A percentile compares a stretch with the other conserved stretches of the same genome.
Conservation (phyloP, 2,797 vertebrate species). For the Podarcis lilfordi region DNA sequence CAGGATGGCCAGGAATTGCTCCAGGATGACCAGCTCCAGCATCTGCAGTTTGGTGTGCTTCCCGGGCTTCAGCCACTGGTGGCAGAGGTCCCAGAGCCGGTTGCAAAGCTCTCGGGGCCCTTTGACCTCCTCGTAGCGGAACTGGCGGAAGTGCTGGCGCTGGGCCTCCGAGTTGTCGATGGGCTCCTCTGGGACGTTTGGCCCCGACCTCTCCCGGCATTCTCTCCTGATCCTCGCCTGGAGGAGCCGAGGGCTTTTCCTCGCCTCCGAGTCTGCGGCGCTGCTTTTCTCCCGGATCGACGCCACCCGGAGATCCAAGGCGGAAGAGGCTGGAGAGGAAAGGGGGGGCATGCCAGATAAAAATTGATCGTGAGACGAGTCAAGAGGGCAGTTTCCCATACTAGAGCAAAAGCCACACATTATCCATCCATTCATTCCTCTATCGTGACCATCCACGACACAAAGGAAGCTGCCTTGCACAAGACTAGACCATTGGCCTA, state of each 20-base stretch:
- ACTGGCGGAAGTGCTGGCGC: neutral
- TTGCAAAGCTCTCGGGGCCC: neutral
- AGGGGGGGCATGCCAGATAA: neutral
- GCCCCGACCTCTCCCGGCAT: neutral
- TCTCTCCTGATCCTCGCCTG: neutral
- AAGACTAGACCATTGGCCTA: too few species aligned
- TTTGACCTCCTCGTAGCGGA: neutral
- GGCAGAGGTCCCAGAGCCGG: conserved; percentile 26
- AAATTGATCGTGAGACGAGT: neutral
- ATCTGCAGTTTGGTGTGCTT: conserved; percentile 20
- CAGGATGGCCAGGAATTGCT: conserved; percentile 22
- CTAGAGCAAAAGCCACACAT: neutral
- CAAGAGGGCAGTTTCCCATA: neutral
- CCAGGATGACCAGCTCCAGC: conserved; percentile 24
- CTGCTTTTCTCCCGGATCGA: neutral
- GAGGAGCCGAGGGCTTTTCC: conserved; percentile 15
- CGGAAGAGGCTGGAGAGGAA: neutral
- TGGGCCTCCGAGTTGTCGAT: neutral
- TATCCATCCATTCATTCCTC: too few species aligned
- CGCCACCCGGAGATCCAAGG: neutral
- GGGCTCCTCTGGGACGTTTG: neutral
- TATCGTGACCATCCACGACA: too few species aligned
- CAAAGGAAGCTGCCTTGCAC: too few species aligned
- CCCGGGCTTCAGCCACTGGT: neutral
- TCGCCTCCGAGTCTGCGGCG: neutral